Percentiles rank a stretch among this genome's conserved stretches.
Conservation (phyloP, 2,797 vertebrate genomes). For the Oreonectes daqikongensis region DNA sequence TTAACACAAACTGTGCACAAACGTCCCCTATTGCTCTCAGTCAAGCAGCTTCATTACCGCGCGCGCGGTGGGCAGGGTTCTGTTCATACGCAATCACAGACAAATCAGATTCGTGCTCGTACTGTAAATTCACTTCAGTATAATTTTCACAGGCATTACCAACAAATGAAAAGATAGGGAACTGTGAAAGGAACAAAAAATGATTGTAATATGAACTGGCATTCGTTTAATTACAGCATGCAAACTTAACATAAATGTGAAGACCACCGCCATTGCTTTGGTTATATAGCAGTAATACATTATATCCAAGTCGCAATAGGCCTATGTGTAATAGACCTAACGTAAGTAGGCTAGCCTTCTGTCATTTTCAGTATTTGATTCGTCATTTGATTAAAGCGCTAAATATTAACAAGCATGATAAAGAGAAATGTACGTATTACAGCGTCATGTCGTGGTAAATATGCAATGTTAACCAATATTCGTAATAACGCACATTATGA, state of each 20-base stretch:
- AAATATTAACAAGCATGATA: not conserved
- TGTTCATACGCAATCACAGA: conserved; percentile 3
- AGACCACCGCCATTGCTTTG: not conserved
- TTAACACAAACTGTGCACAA: not conserved
- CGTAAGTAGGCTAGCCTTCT: too few relatives aligned
- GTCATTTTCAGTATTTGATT: not conserved
- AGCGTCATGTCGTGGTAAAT: not conserved
- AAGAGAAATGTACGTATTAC: not conserved
- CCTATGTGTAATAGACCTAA: too few relatives aligned
- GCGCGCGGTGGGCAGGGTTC: conserved; percentile 38
- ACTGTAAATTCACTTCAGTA: too few relatives aligned
- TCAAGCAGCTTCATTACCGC: not conserved
- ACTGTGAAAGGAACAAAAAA: not conserved
- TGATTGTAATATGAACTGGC: not conserved
- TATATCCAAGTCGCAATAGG: too few relatives aligned
- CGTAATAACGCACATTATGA: not conserved
- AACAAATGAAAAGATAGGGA: too few relatives aligned
- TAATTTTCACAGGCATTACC: not conserved
- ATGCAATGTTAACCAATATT: not conserved
- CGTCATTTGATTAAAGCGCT: not conserved
- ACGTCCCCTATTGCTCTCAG: not conserved
- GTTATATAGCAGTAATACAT: too few relatives aligned
- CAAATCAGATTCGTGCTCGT: not conserved
- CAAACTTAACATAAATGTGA: not conserved
- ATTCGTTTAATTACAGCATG: not conserved